Conservation (phyloP, 2,888 invertebrate species). For the Lobophora halterata region DNA sequence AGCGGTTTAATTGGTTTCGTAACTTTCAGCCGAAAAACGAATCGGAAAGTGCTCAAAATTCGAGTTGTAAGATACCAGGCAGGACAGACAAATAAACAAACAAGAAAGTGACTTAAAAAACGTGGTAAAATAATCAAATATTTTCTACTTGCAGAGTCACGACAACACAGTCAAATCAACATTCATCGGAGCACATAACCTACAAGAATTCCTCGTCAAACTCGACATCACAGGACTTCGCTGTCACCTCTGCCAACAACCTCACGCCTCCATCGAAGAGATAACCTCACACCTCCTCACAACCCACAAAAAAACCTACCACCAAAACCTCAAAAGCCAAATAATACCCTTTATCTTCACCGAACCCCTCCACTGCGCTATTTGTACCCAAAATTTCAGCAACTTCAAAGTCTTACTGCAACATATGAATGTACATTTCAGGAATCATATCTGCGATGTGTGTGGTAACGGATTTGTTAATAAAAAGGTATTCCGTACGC, state of each 20-base stretch:
- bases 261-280: constrained; percentile 32
- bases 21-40: no score
- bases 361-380: constrained; percentile 34
- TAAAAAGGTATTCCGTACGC: constrained; percentile 39
- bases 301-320: constrained; percentile 37
- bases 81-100: no score
- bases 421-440: constrained; percentile 59
- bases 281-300: constrained; percentile 40
- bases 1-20: no score
- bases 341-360: constrained; percentile 51
- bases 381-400: constrained; percentile 39
- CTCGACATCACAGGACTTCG: constrained; percentile 48
- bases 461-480: constrained; percentile 71
- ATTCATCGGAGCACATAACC: constrained; percentile 29
- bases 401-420: constrained; percentile 51
- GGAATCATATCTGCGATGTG: constrained; percentile 70
- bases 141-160: constrained; percentile 24
- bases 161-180: constrained; percentile 23
- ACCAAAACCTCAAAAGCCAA: constrained; percentile 41
- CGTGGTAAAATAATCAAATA: no score
- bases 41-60: no score
- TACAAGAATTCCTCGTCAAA: constrained; percentile 44
- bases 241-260: constrained; percentile 43
- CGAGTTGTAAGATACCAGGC: no score
- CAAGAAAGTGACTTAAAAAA: no score